Evolutionary conservation across 2,888 invertebrate genomes (phyloP).

Genomic region (Boloria euphrosyne): DNA sequence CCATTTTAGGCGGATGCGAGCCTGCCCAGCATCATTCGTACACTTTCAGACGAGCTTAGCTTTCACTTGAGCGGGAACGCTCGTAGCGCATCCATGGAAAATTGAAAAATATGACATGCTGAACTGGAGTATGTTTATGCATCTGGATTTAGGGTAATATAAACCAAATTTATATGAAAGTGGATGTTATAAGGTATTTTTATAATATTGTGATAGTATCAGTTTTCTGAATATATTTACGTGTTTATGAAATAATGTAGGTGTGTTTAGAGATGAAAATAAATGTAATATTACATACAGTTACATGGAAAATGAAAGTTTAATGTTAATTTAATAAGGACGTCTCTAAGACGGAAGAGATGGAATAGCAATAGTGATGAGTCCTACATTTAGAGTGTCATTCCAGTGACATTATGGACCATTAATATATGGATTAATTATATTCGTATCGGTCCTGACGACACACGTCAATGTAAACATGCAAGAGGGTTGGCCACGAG

Average conservation of each 20-base stretch:
- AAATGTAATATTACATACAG: background rate
- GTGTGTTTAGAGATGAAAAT: background rate
- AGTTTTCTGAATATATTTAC: background rate
- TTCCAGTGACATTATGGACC: conserved; percentile 10
- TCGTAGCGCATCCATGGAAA: conserved; percentile 32
- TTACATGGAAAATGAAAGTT: background rate
- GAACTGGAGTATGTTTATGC: conserved; percentile 29
- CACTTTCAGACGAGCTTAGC: conserved; percentile 78
- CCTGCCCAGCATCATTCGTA: conserved; percentile 60
- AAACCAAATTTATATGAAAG: background rate
- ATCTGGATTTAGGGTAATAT: conserved; percentile 1
- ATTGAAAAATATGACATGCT: conserved; percentile 5
- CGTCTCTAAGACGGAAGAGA: background rate
- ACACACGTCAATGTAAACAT: conserved; percentile 20
- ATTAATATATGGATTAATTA: conserved; percentile 18
- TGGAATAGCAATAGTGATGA: background rate
- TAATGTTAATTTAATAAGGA: background rate
- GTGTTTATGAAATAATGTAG: background rate
- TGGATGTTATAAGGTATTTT: background rate
- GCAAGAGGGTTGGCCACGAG: conserved; percentile 14
- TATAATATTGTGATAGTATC: background rate
- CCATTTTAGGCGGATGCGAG: conserved; percentile 81
- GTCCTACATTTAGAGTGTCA: background rate
- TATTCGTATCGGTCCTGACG: background rate
- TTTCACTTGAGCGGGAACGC: conserved; percentile 69